These are phyloP conservation scores for Linnaemya vulpina DNA, from an alignment of 2,888 invertebrate species.

Conservation along the genomic window DNA sequence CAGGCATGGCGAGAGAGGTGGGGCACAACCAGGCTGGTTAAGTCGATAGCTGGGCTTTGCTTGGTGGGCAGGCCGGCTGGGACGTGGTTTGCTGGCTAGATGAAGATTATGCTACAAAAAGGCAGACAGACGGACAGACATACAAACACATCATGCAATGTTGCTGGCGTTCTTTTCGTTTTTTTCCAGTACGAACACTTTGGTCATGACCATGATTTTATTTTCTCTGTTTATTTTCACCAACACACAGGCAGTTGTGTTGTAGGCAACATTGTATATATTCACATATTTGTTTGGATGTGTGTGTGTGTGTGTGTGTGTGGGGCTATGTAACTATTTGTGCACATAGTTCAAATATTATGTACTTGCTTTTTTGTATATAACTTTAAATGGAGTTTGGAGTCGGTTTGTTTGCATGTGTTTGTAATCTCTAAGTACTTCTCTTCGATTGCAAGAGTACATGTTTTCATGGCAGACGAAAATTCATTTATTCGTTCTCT, in stretches of 20 bases:
- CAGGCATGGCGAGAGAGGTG: conserved; percentile 18
- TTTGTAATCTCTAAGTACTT: conserved; percentile 20
- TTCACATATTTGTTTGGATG: background rate
- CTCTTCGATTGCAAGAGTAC: background rate
- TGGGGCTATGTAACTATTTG: background rate
- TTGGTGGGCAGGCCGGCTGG: conserved; percentile 31
- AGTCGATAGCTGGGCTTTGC: conserved; percentile 28
- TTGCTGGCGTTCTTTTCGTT: conserved; percentile 26
- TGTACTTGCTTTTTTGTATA: conserved; percentile 1
- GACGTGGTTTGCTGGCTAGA: conserved; percentile 54
- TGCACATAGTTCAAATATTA: background rate
- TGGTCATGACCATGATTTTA: conserved; percentile 72
- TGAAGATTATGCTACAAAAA: conserved; percentile 52
- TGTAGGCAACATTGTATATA: conserved; percentile 20
- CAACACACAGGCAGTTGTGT: background rate
- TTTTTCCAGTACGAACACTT: no score
- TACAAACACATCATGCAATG: conserved; percentile 46
- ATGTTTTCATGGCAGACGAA: background rate
- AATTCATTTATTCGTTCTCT: conserved; percentile 43
- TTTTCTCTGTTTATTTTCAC: conserved; percentile 41
- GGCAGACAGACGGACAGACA: conserved; percentile 34
- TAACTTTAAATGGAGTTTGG: conserved; percentile 36
- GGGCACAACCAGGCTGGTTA: conserved; percentile 15
- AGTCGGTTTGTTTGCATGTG: conserved; percentile 6
- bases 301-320: background rate